Percentiles rank a stretch among this genome's conserved stretches.
Conservation (phyloP, 2,888 invertebrate genomes). For the Ormyrus labotus region DNA sequence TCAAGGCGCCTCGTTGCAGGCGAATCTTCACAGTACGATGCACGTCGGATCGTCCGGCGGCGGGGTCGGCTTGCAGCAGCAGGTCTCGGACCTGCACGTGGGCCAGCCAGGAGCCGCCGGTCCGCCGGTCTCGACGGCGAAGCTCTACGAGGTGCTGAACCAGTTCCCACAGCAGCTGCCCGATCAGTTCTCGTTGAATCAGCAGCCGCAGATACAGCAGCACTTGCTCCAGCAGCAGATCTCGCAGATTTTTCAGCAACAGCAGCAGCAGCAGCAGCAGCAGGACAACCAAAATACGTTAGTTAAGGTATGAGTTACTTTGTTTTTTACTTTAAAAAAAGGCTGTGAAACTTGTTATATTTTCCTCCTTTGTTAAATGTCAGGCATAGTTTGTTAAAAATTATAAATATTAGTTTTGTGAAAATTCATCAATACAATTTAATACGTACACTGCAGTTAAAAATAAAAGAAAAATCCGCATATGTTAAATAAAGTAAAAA, state of each 20-base stretch:
- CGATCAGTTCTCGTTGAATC: slow-evolving; percentile 65
- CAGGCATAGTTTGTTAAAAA: too few species aligned
- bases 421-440: too few species aligned
- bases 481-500: too few species aligned
- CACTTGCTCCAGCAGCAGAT: slow-evolving; percentile 70
- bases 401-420: too few species aligned
- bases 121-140: slow-evolving; percentile 67
- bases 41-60: slow-evolving; percentile 66
- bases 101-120: slow-evolving; percentile 67
- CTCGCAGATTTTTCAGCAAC: slow-evolving; percentile 66
- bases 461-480: too few species aligned
- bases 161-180: slow-evolving; percentile 68
- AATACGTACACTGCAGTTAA: too few species aligned
- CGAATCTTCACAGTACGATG: slow-evolving; percentile 70
- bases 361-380: too few species aligned
- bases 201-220: slow-evolving; percentile 69
- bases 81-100: slow-evolving; percentile 66
- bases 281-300: neutral
- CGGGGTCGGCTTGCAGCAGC: slow-evolving; percentile 48
- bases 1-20: slow-evolving; percentile 65
- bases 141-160: slow-evolving; percentile 69
- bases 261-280: slow-evolving; percentile 51
- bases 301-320: neutral
- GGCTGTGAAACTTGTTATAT: too few species aligned
- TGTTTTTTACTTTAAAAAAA: neutral